Conservation (phyloP, 2,797 vertebrate genomes). For the Paguma larvata region DNA sequence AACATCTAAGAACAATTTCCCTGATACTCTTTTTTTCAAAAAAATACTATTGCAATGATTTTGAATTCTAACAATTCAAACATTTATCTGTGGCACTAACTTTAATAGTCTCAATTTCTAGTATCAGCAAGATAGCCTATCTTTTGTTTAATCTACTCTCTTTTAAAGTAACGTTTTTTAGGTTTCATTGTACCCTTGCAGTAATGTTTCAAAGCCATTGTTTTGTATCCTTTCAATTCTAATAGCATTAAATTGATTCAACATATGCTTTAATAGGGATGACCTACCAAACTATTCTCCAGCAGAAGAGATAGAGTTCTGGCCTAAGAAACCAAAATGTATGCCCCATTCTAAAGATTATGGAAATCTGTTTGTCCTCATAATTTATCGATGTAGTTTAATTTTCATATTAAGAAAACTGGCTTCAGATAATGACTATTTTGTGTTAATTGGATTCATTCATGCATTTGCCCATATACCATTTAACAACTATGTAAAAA, state of each 20-base stretch:
- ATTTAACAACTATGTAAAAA: not conserved
- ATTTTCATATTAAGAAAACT: not conserved
- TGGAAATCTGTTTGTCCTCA: not conserved
- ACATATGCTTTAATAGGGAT: not conserved
- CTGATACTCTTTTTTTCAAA: not conserved
- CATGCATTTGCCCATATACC: not conserved
- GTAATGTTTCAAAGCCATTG: not conserved
- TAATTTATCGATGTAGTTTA: conserved; percentile 12
- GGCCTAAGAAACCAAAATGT: not conserved
- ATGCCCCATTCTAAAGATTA: not conserved
- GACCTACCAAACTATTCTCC: not conserved
- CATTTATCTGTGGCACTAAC: not conserved
- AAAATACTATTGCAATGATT: not conserved
- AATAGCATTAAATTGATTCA: not conserved
- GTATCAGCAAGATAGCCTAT: not conserved
- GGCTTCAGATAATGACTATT: not conserved
- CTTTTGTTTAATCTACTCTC: not conserved
- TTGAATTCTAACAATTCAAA: conserved; percentile 7
- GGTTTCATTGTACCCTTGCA: not conserved
- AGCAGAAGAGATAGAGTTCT: not conserved
- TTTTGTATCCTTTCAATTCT: not conserved
- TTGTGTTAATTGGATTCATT: not conserved
- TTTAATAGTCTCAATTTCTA: not conserved
- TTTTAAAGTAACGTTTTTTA: not conserved
- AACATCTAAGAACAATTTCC: not conserved